Conservation (phyloP, 2,797 vertebrate species). For the Manis javanica region DNA sequence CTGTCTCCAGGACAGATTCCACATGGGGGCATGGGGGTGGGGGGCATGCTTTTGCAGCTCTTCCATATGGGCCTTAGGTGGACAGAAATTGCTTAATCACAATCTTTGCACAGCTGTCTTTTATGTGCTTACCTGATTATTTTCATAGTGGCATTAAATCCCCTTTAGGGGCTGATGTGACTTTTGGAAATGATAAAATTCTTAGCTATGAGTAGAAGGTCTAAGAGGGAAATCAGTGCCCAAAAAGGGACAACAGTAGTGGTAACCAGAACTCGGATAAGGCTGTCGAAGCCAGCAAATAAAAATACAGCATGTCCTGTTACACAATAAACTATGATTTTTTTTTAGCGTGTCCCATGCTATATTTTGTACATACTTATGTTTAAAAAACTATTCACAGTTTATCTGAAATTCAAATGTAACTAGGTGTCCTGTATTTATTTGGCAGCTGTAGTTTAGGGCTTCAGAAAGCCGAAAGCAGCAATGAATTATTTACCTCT, state of each 20-base stretch:
- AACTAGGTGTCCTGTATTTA: not conserved
- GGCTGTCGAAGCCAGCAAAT: not conserved
- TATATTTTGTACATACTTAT: not conserved
- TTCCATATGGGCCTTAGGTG: not conserved
- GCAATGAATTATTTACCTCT: not conserved
- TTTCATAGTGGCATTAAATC: conserved; percentile 34
- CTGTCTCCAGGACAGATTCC: not conserved
- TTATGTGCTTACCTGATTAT: not conserved
- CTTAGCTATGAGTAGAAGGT: not conserved
- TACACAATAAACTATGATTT: not conserved
- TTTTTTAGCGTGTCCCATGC: not conserved
- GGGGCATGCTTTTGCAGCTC: not conserved
- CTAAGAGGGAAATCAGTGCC: not conserved
- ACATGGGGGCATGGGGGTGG: too few species aligned
- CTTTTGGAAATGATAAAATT: conserved; percentile 34
- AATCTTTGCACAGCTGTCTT: not conserved
- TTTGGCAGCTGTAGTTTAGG: not conserved
- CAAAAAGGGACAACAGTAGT: not conserved
- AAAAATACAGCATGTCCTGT: not conserved
- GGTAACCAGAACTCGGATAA: not conserved
- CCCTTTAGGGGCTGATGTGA: not conserved
- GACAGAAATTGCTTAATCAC: not conserved
- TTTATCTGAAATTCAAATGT: conserved; percentile 33
- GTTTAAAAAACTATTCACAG: not conserved
- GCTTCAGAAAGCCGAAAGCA: not conserved